Evolutionary conservation across 1,140 invertebrate genomes (phyloP).

Genomic region (Melitaea cinxia): DNA sequence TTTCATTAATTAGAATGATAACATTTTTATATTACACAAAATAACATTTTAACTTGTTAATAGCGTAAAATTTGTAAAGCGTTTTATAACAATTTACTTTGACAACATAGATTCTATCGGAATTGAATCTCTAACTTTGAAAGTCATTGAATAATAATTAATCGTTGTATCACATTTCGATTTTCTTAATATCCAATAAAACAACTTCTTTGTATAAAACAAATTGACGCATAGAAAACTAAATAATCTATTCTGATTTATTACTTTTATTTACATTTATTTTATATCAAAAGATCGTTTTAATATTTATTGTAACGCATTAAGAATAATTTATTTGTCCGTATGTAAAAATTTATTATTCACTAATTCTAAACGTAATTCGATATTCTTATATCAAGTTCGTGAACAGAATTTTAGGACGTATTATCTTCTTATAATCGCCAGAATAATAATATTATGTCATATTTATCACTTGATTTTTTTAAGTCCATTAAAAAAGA

Average conservation of each 20-base stretch:
- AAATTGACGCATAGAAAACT: neutral
- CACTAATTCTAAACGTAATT: neutral
- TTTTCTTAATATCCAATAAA: neutral
- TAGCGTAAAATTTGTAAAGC: no score
- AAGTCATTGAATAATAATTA: constrained; percentile 1
- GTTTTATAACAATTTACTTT: neutral
- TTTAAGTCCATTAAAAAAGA: no score
- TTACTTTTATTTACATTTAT: neutral
- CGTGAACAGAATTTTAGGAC: no score
- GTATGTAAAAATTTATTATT: neutral
- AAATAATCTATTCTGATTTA: neutral
- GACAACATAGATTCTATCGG: neutral
- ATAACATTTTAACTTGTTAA: no score
- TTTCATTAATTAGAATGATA: no score
- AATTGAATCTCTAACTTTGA: neutral
- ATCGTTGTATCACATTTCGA: neutral
- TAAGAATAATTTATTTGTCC: neutral
- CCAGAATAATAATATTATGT: no score
- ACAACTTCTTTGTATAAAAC: neutral
- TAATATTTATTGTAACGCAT: neutral
- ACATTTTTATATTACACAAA: no score
- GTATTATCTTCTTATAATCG: no score
- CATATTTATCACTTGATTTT: no score
- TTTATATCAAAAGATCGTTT: neutral
- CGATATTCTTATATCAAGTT: no score